These are phyloP conservation scores for Actinernus sp. DNA, from an alignment of 92 coral and sea anemone species.

Conservation along the genomic window DNA sequence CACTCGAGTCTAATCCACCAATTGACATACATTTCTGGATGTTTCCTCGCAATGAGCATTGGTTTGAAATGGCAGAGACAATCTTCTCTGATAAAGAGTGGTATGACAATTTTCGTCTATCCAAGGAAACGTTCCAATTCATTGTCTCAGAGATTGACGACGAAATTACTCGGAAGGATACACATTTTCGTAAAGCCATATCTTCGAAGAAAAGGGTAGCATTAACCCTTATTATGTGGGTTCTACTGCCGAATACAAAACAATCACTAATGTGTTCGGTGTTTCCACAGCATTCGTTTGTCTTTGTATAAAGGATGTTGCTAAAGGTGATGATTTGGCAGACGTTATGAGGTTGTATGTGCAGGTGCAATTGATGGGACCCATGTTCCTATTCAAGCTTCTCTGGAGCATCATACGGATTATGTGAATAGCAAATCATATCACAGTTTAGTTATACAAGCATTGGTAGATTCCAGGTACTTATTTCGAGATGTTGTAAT, in stretches of 20 bases:
- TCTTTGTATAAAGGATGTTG: conserved; percentile 53
- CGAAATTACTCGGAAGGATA: conserved; percentile 53
- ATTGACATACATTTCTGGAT: too few species aligned
- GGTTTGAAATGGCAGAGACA: conserved; percentile 45
- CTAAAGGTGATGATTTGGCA: too few species aligned
- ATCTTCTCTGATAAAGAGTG: conserved; percentile 42
- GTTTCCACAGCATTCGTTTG: conserved; percentile 61
- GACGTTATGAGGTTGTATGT: too few species aligned
- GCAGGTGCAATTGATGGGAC: too few species aligned
- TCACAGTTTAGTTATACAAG: conserved; percentile 36
- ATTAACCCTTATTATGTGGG: conserved; percentile 59
- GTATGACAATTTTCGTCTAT: conserved; percentile 67
- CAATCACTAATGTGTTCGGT: conserved; percentile 64
- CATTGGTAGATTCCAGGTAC: conserved; percentile 25
- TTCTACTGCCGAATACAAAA: conserved; percentile 57
- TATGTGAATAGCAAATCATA: conserved; percentile 20
- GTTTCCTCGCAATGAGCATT: background rate
- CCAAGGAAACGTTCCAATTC: conserved; percentile 52
- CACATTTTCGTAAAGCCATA: conserved; percentile 52
- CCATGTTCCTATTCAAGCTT: too few species aligned
- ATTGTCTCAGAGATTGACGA: conserved; percentile 21
- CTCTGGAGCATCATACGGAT: conserved; percentile 18
- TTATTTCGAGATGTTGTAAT: conserved; percentile 35
- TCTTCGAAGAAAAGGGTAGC: conserved; percentile 37
- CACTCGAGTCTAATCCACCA: too few species aligned